Evolutionary conservation across 2,888 invertebrate genomes (phyloP).

Genomic region (Idaea biselata): DNA sequence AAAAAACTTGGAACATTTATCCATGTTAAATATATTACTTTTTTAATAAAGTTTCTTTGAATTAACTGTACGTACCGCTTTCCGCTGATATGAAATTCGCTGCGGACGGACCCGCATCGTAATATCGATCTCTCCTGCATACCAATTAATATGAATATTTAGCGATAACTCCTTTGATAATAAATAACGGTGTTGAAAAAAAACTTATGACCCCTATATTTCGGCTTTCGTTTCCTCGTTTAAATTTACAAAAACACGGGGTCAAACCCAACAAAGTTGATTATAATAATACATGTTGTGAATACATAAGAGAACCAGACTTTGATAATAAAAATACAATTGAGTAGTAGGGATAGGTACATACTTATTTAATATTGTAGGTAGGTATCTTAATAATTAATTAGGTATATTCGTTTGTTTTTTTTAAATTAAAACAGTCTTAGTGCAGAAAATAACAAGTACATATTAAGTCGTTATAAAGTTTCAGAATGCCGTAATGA

Average conservation of each 20-base stretch:
- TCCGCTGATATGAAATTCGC: conserved; percentile 34
- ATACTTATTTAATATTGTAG: neutral
- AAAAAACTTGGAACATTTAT: no score
- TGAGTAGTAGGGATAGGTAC: neutral
- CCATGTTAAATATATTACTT: no score
- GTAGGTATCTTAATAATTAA: no score
- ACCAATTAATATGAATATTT: conserved; percentile 32
- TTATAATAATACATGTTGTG: neutral
- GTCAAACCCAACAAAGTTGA: conserved; percentile 4
- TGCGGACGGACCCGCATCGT: conserved; percentile 55
- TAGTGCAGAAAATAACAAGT: conserved; percentile 39
- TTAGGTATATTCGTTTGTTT: neutral
- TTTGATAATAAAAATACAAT: neutral
- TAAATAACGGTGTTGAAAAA: neutral
- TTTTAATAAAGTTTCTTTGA: neutral
- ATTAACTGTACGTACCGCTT: conserved; percentile 19
- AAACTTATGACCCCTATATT: conserved; percentile 22
- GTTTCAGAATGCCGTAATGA: conserved; percentile 52
- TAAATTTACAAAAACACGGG: conserved; percentile 10
- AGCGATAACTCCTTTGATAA: conserved; percentile 39
- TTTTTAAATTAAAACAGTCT: conserved; percentile 39
- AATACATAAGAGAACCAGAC: no score
- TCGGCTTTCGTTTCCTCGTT: conserved; percentile 10
- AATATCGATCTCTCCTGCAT: conserved; percentile 51
- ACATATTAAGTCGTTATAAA: no score